phyloP scores from a whole-genome alignment of 2,113 vertebrate genomes.

The Rhea pennata region DNA sequence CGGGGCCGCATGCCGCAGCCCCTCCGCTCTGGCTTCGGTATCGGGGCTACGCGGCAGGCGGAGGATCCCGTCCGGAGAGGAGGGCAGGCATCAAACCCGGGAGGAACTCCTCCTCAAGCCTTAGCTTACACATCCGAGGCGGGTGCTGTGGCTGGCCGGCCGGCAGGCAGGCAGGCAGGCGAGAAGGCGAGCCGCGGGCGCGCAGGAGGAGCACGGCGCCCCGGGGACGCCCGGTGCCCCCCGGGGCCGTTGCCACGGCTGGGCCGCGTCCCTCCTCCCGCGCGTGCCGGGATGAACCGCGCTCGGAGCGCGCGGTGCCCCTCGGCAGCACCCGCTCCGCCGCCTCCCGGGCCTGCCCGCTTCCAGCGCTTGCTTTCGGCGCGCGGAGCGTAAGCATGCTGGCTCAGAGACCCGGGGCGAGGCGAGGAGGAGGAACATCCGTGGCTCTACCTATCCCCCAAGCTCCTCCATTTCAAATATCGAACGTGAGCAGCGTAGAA shows the following conservation, averaged over 20 bases:
- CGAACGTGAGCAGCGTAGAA: slow-evolving; percentile 30
- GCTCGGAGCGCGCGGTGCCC: no score
- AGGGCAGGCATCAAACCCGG: slow-evolving; percentile 28
- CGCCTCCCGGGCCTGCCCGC: no score
- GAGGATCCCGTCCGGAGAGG: slow-evolving; percentile 20
- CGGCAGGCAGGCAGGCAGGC: background rate
- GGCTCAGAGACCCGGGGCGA: background rate
- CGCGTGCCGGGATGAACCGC: no score
- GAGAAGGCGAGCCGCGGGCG: background rate
- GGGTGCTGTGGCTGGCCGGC: background rate
- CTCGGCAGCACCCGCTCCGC: no score
- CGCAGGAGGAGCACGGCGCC: background rate
- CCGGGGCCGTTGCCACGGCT: slow-evolving; percentile 78
- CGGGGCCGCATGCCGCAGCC: slow-evolving; percentile 53
- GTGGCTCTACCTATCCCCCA: background rate
- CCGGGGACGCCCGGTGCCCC: slow-evolving; percentile 54
- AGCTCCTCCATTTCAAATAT: slow-evolving; percentile 5
- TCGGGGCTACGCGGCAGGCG: slow-evolving; percentile 47
- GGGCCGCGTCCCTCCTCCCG: background rate
- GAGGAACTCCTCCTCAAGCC: slow-evolving; percentile 27
- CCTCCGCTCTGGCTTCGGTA: slow-evolving; percentile 12
- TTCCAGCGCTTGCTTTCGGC: background rate
- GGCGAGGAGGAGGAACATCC: background rate
- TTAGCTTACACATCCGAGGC: slow-evolving; percentile 2
- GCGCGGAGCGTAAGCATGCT: background rate